Percentiles rank a stretch among this genome's conserved stretches.
Evolutionary conservation across 2,888 invertebrate species (phyloP).

Genomic region (Diaphora mendica): DNA sequence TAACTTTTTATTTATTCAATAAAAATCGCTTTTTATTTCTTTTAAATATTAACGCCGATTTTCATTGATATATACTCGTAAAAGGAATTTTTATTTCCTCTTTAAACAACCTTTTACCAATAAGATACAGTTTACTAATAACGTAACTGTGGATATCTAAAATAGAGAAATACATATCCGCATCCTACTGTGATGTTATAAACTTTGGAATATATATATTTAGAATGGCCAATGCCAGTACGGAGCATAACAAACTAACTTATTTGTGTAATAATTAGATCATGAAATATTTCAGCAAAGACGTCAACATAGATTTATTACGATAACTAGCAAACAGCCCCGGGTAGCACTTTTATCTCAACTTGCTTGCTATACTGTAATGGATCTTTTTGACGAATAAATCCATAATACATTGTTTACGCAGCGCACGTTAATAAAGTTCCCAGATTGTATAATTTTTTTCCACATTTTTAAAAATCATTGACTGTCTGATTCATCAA

Average conservation of each 20-base stretch:
- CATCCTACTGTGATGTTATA: not conserved
- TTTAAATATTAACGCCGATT: too few species aligned
- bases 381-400: not conserved
- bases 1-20: too few species aligned
- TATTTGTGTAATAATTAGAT: constrained; percentile 13
- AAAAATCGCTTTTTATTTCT: too few species aligned
- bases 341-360: not conserved
- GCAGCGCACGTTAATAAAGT: not conserved
- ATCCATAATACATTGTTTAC: not conserved
- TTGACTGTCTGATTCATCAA: too few species aligned
- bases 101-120: not conserved
- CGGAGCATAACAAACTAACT: not conserved
- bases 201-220: constrained; percentile 7
- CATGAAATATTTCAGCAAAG: constrained; percentile 10
- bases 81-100: not conserved
- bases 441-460: not conserved
- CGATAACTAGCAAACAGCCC: not conserved
- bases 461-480: not conserved
- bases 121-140: not conserved
- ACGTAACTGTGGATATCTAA: not conserved
- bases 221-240: constrained; percentile 19
- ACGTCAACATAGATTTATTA: constrained; percentile 10
- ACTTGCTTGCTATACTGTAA: not conserved
- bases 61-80: not conserved
- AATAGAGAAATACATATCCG: not conserved